These are phyloP conservation scores for Epicampocera succincta DNA, from an alignment of 2,888 invertebrate species.

Conservation along the genomic window DNA sequence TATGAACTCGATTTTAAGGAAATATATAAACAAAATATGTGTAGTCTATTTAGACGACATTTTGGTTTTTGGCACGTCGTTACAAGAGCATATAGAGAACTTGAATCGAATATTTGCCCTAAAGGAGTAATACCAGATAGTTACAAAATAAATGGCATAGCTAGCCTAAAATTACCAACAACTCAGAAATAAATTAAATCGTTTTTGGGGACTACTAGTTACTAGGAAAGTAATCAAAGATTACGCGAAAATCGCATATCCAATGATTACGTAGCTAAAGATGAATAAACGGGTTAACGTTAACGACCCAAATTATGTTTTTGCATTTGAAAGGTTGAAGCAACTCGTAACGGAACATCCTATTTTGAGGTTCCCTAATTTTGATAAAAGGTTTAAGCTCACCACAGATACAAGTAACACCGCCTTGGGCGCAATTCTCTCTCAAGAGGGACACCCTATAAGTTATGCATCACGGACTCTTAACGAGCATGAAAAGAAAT, in stretches of 20 bases:
- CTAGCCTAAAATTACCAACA: background rate
- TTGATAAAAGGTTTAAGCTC: background rate
- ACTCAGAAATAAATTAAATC: slow-evolving; percentile 11
- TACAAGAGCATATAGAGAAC: too few species aligned
- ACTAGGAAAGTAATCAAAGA: slow-evolving; percentile 13
- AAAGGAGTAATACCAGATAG: slow-evolving; percentile 7
- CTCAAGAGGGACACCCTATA: background rate
- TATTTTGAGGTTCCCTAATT: background rate
- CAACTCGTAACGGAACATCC: background rate
- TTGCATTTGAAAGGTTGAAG: slow-evolving; percentile 51
- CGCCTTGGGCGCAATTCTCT: background rate
- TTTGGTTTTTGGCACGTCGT: too few species aligned
- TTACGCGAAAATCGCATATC: slow-evolving; percentile 19
- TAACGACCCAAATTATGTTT: slow-evolving; percentile 62
- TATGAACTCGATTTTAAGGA: too few species aligned
- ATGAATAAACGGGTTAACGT: slow-evolving; percentile 38
- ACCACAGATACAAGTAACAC: background rate
- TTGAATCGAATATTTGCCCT: too few species aligned
- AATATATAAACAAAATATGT: too few species aligned
- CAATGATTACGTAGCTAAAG: slow-evolving; percentile 35
- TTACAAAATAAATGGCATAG: background rate
- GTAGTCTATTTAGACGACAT: too few species aligned
- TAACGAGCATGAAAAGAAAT: background rate
- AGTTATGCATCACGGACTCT: background rate
- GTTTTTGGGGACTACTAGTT: slow-evolving; percentile 5